Conservation (phyloP, 1,140 invertebrate species). For the Drosophila carrolli region DNA sequence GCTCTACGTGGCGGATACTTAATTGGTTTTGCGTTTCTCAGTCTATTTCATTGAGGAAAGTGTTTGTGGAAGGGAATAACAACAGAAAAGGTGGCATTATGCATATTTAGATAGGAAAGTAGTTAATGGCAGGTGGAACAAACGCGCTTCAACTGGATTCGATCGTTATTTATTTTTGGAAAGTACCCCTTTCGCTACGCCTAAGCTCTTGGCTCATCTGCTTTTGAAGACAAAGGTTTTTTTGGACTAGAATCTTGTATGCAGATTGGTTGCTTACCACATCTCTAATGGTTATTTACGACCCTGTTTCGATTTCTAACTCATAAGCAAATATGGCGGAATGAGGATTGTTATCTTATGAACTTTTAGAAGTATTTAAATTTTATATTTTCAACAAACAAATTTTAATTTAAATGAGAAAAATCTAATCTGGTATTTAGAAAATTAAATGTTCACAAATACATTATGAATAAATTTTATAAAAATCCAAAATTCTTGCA, state of each 20-base stretch:
- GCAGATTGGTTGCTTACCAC: conserved; percentile 51
- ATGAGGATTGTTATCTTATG: not conserved
- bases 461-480: too few relatives aligned
- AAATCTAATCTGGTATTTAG: too few relatives aligned
- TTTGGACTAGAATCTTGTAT: conserved; percentile 73
- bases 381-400: too few relatives aligned
- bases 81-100: conserved; percentile 21
- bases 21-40: conserved; percentile 61
- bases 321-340: conserved; percentile 5
- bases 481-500: too few relatives aligned
- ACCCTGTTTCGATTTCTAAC: conserved; percentile 23
- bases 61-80: conserved; percentile 11
- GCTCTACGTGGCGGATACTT: conserved; percentile 33
- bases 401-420: too few relatives aligned
- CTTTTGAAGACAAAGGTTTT: conserved; percentile 59
- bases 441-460: too few relatives aligned
- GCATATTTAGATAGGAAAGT: conserved; percentile 37
- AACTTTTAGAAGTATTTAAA: too few relatives aligned
- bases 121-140: conserved; percentile 45
- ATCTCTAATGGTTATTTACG: conserved; percentile 4
- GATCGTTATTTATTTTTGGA: conserved; percentile 7
- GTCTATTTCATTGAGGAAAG: conserved; percentile 75
- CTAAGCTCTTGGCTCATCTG: conserved; percentile 32
- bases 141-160: conserved; percentile 37
- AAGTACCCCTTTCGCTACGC: conserved; percentile 17